Base-by-base conservation (phyloP, 1,140 invertebrate genomes). In the Lycorma delicatula region DNA sequence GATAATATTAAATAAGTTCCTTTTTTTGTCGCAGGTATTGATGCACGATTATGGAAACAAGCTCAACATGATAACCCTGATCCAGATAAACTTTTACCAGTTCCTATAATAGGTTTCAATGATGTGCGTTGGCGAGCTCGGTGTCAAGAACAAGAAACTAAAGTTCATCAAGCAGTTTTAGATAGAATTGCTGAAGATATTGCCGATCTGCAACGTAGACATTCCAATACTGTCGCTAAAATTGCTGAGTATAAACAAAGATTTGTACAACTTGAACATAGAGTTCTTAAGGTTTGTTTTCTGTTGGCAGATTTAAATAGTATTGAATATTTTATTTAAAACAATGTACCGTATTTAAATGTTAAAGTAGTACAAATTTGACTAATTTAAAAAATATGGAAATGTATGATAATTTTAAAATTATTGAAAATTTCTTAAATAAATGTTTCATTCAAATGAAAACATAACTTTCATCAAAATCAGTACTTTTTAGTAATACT, bases 41-140 rank as follows among this genome's bases (percentile, higher is more conserved):
- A 90, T 70, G 77, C 79, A 26, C 74, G 86, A 56, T 77, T 91
- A 54, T 93, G 89, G 89, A 84, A 87, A 67, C 91, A 96, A 71
- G 93, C 93, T 0, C 91, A 93, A 68, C 70, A 86, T 23, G 92
- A 97, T 67, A 98, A 97, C 75, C 94, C 93, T 0, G 87, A 97
- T 74, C 81, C 90, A 7, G 81, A 83, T 27, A 83, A 86, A 63
- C 89, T 93, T 54, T 87, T 97, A 65, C 93, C 93, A 0, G 87
- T 94, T 2, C 91, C 93, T 1, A 88, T 97, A 71, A 83, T 97
- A 60, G 94, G 95, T 0, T 96, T 97, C 66, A 76, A 79, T 44
- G 82, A 91, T 71, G 78, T 95, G 0, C 89, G 93, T 67, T 82
- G 84, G 70, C 79, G 93, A 28, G 79, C 91, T n/a, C 81, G 87